These are phyloP conservation scores for Semaprochilodus insignis DNA, from an alignment of 2,797 vertebrate species.

Conservation along the genomic window DNA sequence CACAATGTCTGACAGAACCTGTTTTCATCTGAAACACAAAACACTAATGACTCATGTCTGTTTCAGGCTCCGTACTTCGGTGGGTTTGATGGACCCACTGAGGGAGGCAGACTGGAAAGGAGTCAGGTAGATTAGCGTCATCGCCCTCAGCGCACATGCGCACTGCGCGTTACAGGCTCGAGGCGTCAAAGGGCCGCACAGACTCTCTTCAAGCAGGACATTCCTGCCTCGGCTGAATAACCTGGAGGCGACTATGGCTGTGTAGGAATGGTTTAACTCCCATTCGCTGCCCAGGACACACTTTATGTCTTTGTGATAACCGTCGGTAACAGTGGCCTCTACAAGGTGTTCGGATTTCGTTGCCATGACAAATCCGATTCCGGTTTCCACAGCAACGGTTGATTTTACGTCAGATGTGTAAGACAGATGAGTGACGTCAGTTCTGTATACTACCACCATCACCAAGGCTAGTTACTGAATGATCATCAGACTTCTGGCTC, in stretches of 20 bases:
- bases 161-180: conserved; percentile 10
- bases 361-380: conserved; percentile 62
- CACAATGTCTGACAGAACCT: conserved; percentile 18
- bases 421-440: not conserved
- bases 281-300: not conserved
- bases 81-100: conserved; percentile 39
- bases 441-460: no score
- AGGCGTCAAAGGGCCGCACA: not conserved
- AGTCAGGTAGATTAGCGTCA: conserved; percentile 45
- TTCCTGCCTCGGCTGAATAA: not conserved
- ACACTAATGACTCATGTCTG: conserved; percentile 62
- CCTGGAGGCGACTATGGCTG: not conserved
- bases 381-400: conserved; percentile 59
- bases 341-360: conserved; percentile 45
- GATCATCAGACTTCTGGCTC: no score
- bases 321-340: not conserved
- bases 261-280: not conserved
- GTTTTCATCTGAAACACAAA: conserved; percentile 19
- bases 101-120: conserved; percentile 41
- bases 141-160: conserved; percentile 65
- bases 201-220: not conserved
- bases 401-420: not conserved
- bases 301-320: not conserved
- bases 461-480: no score
- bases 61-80: conserved; percentile 33